Evolutionary conservation across 2,888 invertebrate species (phyloP).

Genomic region (Cephus pygmeus): DNA sequence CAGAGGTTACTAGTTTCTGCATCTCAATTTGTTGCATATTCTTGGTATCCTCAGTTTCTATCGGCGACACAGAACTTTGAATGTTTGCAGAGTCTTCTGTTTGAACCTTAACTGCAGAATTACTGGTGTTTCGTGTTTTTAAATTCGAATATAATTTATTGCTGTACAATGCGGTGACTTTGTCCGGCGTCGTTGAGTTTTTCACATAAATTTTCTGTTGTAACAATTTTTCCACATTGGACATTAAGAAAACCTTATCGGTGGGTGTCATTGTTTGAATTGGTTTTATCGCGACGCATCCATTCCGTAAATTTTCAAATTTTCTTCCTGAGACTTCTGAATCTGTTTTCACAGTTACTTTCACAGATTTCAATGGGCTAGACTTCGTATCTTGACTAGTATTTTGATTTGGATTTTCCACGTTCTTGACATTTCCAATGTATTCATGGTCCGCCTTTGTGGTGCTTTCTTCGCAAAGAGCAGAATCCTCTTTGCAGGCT

Average conservation of each 20-base stretch:
- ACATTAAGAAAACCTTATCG: constrained; percentile 23
- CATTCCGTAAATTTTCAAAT: constrained; percentile 4
- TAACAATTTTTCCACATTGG: constrained; percentile 13
- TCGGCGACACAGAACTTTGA: no score
- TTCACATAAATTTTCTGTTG: no score
- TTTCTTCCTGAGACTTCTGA: background rate
- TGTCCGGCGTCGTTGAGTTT: no score
- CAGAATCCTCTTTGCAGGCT: background rate
- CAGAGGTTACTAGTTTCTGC: constrained; percentile 23
- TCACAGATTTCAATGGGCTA: background rate
- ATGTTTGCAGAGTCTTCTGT: background rate
- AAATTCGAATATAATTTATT: no score
- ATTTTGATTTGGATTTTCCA: background rate
- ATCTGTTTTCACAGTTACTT: background rate
- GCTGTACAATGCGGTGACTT: no score
- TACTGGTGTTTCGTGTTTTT: no score
- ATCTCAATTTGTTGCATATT: constrained; percentile 20
- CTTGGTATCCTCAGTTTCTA: constrained; percentile 6
- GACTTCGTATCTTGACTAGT: background rate
- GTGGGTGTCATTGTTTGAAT: constrained; percentile 21
- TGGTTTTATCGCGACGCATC: constrained; percentile 5
- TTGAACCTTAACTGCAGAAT: background rate
- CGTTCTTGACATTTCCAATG: background rate
- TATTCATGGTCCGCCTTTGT: background rate
- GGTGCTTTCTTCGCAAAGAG: background rate